Evolutionary conservation across 2,113 vertebrate species (phyloP).

Genomic region (Pantherophis guttatus): DNA sequence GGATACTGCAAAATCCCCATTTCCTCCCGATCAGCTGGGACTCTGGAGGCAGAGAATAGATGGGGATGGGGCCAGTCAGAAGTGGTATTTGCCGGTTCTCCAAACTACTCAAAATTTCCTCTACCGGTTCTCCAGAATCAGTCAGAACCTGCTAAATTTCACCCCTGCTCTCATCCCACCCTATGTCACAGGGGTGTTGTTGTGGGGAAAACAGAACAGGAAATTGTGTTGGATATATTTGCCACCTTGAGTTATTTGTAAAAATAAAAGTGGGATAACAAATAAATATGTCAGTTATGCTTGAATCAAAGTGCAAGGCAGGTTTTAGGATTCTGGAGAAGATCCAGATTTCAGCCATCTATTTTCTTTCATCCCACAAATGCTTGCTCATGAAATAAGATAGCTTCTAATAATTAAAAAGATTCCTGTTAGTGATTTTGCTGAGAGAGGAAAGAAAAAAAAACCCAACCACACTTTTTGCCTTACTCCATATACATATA

Average conservation of each 20-base stretch:
- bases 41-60: no score
- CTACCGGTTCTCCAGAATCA: no score
- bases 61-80: no score
- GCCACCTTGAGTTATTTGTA: background rate
- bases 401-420: conserved; percentile 41
- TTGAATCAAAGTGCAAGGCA: conserved; percentile 11
- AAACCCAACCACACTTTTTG: background rate
- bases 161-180: background rate
- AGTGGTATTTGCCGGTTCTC: no score
- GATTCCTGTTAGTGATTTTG: background rate
- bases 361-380: conserved; percentile 3
- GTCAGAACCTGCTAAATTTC: no score
- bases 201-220: background rate
- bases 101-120: no score
- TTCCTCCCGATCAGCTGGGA: no score
- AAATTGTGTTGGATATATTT: background rate
- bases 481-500: background rate
- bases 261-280: background rate
- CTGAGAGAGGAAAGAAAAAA: background rate
- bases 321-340: conserved; percentile 8
- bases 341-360: background rate
- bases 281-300: conserved; percentile 16
- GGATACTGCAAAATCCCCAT: no score
- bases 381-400: conserved; percentile 20
- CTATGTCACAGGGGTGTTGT: background rate